Base-by-base conservation (phyloP, 1,140 invertebrate species). In the Asbolus verrucosus region DNA sequence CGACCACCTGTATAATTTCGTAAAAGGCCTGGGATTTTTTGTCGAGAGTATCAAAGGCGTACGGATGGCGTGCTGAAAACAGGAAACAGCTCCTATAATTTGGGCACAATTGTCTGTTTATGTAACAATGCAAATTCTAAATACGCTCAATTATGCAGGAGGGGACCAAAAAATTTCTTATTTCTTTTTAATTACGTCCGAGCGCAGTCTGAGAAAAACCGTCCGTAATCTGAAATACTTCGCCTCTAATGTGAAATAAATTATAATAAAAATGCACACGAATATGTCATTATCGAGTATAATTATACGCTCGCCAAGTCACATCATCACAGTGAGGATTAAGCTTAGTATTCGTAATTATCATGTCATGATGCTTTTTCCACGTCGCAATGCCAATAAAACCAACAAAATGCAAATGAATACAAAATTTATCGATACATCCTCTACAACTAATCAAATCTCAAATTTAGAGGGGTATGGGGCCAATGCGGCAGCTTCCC, bases 401-500 rank as follows among this genome's bases (percentile, higher is more conserved):
- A 54, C 46, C 46, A 54, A 50, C 19, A 27, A 50, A 50, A 16
- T 11, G 11, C 13, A 54, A 30, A 54, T 54, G 24, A 54, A 27
- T 54, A 54, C 46, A 15, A 27, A 54, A 13, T 16, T 54, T 54
- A 27, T 18, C 14, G 24, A 50, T 27, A 27, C 3, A 27, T 8
- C 21, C 43, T 11, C 13, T 21, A 67, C 43, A 33, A 38, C 8
- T 36, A 19, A 71, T 62, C 19, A 59, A 68, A 59, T 74, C 69
- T 76, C 27, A 79, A 61, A 59, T 86, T 91, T 30, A 93, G 82
- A 9, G 91, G 90, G 76, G 93, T 88, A 79, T 89, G 89, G 0
- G 92, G 91, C 92, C 91, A 93, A 61, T 87, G 85, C 41, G 84
- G 81, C 11, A 90, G 87, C 72, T 89, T 88, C 9, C 82, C 74